These are phyloP conservation scores for Apotomis turbidana DNA, from an alignment of 2,888 invertebrate species.

Conservation along the genomic window DNA sequence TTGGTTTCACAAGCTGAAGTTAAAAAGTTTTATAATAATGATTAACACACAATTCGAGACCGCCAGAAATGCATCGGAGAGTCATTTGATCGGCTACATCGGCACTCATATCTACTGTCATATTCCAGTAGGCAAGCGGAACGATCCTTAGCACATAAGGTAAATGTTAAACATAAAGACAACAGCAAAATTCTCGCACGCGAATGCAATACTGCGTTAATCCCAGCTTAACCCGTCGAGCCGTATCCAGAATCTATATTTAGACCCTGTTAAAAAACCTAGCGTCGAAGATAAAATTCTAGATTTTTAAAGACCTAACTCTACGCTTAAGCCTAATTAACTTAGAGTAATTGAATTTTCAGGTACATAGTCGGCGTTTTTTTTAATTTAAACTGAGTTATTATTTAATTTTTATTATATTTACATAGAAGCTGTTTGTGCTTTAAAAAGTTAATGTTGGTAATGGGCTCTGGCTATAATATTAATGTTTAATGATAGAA, in stretches of 20 bases:
- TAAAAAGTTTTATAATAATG: not conserved
- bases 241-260: conserved; percentile 60
- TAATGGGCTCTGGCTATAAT: not conserved
- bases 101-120: not conserved
- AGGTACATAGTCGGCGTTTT: conserved; percentile 80
- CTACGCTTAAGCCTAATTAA: conserved; percentile 74
- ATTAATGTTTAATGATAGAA: not conserved
- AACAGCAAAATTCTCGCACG: conserved; percentile 60
- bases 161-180: conserved; percentile 48
- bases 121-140: not conserved
- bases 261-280: conserved; percentile 80
- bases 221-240: conserved; percentile 51
- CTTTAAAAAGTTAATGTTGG: conserved; percentile 54
- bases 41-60: not conserved
- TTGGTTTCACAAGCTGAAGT: too few relatives aligned
- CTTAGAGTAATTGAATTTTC: conserved; percentile 82
- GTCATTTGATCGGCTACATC: not conserved
- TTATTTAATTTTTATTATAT: conserved; percentile 56
- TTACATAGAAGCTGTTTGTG: conserved; percentile 60
- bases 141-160: not conserved
- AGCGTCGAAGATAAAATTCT: conserved; percentile 74
- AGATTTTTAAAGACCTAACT: conserved; percentile 71
- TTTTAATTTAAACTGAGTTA: conserved; percentile 63
- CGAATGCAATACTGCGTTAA: conserved; percentile 44
- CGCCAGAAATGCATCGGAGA: not conserved